These are phyloP conservation scores for Oxyruncus cristatus DNA, from an alignment of 2,113 vertebrate species.

Conservation along the genomic window DNA sequence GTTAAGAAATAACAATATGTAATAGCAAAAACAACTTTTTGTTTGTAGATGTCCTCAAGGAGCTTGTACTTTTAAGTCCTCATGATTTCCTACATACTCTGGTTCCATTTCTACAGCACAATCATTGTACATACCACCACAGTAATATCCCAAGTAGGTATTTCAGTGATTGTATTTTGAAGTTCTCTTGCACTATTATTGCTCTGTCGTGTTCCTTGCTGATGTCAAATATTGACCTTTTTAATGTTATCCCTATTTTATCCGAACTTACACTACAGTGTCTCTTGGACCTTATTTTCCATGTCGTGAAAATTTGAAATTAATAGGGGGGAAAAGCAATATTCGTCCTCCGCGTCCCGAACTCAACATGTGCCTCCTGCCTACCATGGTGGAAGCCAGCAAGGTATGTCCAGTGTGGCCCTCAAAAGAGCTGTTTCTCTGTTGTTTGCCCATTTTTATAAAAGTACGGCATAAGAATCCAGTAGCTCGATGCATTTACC, in stretches of 20 bases:
- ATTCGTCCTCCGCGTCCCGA: slow-evolving; percentile 95
- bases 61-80: slow-evolving; percentile 96
- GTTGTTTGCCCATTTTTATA: neutral
- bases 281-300: slow-evolving; percentile 98
- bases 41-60: slow-evolving; percentile 94
- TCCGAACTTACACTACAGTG: slow-evolving; percentile 83
- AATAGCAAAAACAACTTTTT: slow-evolving; percentile 62
- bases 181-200: slow-evolving; percentile 62
- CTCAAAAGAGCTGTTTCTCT: neutral
- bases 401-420: slow-evolving; percentile 80
- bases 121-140: slow-evolving; percentile 99
- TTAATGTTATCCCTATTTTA: slow-evolving; percentile 72
- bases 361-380: slow-evolving; percentile 99
- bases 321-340: slow-evolving; percentile 99
- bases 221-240: slow-evolving; percentile 62
- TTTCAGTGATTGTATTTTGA: slow-evolving; percentile 59
- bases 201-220: slow-evolving; percentile 50
- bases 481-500: neutral
- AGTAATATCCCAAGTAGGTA: slow-evolving; percentile 97
- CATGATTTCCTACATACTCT: slow-evolving; percentile 99
- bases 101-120: slow-evolving; percentile 98
- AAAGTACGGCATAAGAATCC: neutral
- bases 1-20: slow-evolving; percentile 56
- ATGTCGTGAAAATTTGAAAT: slow-evolving; percentile 98
- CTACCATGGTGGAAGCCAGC: slow-evolving; percentile 98